Evolutionary conservation across 2,888 invertebrate species (phyloP), one percentile per base, ranked within the genome.

Genomic region (Chrysomela aeneicollis): DNA sequence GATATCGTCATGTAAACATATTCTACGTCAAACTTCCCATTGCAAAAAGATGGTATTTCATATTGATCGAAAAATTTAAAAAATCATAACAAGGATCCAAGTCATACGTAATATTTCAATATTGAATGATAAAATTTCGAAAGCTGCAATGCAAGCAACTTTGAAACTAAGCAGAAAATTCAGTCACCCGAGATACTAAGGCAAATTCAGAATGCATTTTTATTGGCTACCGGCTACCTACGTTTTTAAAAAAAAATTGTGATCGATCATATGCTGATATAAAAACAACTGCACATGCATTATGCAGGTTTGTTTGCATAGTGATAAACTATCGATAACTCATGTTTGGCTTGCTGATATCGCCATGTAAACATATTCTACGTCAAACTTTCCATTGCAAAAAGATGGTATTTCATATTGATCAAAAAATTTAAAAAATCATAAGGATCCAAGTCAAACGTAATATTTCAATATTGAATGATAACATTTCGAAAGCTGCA

Each of bases 271-370:
- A n/a, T n/a, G n/a, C n/a, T n/a, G n/a, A n/a, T n/a, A n/a, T n/a
- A n/a, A n/a, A n/a, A n/a, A n/a, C n/a, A n/a, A n/a, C n/a, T n/a
- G n/a, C n/a, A n/a, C n/a, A 42, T 42, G 42, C 42, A 42, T 42
- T 42, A 42, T 42, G 42, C 42, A 42, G 42, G 42, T 42, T 42
- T 42, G 42, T 42, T 42, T 42, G 42, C 12, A 42, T 42, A 4
- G 12, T 42, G 42, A 42, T 42, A 42, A n/a, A n/a, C 42, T 15
- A 42, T 42, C 42, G n/a, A 12, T 10, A 4, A 42, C 2, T 15
- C 6, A 42, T 15, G 42, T 42, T 42, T 42, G 2, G 15, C 6
- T 3, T 12, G 12, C 15, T 15, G n/a, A 42, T 42, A 50, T 50
- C 50, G 26, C 12, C 4, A n/a, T 18, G 19, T n/a, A 3, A 21